Conservation (phyloP, 2,888 invertebrate species). For the Podotricha telesiphe region DNA sequence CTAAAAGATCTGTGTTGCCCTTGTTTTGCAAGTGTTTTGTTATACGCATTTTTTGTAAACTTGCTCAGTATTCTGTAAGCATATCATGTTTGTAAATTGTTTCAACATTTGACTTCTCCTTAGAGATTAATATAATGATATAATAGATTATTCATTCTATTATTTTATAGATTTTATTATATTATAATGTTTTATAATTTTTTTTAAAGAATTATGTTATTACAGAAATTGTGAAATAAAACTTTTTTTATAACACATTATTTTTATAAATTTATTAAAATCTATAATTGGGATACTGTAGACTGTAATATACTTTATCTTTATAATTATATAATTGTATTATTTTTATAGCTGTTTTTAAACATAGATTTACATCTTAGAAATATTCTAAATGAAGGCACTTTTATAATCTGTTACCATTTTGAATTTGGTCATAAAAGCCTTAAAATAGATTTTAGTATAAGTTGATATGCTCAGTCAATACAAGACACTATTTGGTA, state of each 20-base stretch:
- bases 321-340: constrained; percentile 4
- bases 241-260: constrained; percentile 3
- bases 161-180: constrained; percentile 9
- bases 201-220: not conserved
- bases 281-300: constrained; percentile 2
- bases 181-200: too few species aligned
- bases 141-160: constrained; percentile 7
- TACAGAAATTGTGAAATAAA: not conserved
- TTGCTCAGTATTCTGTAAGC: constrained; percentile 16
- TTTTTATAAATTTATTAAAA: constrained; percentile 16
- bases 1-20: constrained; percentile 5
- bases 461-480: constrained; percentile 12
- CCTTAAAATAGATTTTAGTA: not conserved
- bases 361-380: not conserved
- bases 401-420: not conserved
- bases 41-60: not conserved
- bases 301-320: not conserved
- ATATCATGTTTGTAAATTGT: constrained; percentile 26
- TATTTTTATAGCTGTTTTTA: constrained; percentile 16
- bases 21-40: not conserved
- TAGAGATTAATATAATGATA: constrained; percentile 4
- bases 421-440: not conserved
- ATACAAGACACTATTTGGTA: constrained; percentile 10
- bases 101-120: constrained; percentile 8
- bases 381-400: constrained; percentile 8